Conservation (phyloP, 2,888 invertebrate species). For the Tenthredo mesomela region DNA sequence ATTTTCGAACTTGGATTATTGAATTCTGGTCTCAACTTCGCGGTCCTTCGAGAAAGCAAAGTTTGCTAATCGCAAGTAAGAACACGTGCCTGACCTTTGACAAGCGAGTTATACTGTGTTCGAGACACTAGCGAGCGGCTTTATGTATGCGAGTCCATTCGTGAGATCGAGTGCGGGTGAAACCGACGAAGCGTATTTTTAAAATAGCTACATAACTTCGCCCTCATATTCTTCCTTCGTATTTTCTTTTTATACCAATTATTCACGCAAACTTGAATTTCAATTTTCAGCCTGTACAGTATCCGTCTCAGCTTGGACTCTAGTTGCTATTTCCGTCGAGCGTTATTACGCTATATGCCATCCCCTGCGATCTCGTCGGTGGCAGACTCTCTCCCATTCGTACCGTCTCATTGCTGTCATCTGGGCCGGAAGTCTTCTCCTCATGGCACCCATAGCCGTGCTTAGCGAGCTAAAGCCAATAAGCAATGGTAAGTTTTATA, state of each 20-base stretch:
- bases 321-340: conserved; percentile 89
- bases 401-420: conserved; percentile 85
- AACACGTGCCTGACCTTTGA: conserved; percentile 51
- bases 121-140: background rate
- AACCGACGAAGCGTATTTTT: conserved; percentile 18
- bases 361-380: conserved; percentile 85
- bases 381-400: conserved; percentile 88
- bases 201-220: background rate
- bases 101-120: conserved; percentile 27
- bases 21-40: background rate
- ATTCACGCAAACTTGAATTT: background rate
- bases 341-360: conserved; percentile 90
- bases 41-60: conserved; percentile 9
- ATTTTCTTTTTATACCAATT: background rate
- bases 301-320: conserved; percentile 87
- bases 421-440: conserved; percentile 83
- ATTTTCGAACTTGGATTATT: conserved; percentile 10
- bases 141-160: conserved; percentile 26
- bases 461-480: conserved; percentile 82
- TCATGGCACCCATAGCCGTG: conserved; percentile 84
- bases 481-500: conserved; percentile 59
- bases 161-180: background rate
- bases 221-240: background rate
- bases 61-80: conserved; percentile 35
- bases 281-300: conserved; percentile 85